A percentile compares a stretch with the other conserved stretches of the same genome.
These are phyloP conservation scores for Actinostola sp. DNA, from an alignment of 92 coral and sea anemone species.

Conservation along the genomic window DNA sequence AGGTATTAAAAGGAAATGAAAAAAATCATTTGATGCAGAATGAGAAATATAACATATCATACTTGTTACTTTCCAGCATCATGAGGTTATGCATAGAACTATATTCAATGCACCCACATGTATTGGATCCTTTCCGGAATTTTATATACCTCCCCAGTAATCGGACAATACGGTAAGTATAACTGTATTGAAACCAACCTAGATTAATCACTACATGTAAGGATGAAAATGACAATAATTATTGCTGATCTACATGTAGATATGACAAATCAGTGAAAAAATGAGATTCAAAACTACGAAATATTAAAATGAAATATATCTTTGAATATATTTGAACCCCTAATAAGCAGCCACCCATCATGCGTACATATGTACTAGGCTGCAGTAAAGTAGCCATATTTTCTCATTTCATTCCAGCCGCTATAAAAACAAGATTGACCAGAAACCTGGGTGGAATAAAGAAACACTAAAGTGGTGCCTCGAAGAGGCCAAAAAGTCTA, in stretches of 20 bases:
- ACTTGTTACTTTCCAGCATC: no score
- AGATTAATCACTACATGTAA: neutral
- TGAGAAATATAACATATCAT: no score
- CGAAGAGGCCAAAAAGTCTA: conserved; percentile 12
- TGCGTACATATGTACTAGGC: no score
- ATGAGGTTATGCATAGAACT: conserved; percentile 39
- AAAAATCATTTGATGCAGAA: no score
- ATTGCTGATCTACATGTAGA: neutral
- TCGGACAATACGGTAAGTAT: conserved; percentile 48
- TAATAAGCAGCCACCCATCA: no score
- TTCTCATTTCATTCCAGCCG: no score
- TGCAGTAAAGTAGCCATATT: no score
- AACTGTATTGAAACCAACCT: neutral
- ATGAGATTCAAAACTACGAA: neutral
- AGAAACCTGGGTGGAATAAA: conserved; percentile 43
- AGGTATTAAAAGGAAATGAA: no score
- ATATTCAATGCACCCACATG: conserved; percentile 60
- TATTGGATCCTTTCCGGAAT: conserved; percentile 43
- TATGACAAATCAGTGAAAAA: no score
- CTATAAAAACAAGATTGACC: conserved; percentile 30
- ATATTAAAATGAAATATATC: no score
- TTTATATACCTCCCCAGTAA: conserved; percentile 53
- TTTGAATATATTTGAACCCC: no score
- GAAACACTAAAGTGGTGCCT: conserved; percentile 26
- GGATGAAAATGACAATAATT: neutral